Evolutionary conservation across 2,888 invertebrate genomes (phyloP).

Genomic region (Drosophila setosimentum): DNA sequence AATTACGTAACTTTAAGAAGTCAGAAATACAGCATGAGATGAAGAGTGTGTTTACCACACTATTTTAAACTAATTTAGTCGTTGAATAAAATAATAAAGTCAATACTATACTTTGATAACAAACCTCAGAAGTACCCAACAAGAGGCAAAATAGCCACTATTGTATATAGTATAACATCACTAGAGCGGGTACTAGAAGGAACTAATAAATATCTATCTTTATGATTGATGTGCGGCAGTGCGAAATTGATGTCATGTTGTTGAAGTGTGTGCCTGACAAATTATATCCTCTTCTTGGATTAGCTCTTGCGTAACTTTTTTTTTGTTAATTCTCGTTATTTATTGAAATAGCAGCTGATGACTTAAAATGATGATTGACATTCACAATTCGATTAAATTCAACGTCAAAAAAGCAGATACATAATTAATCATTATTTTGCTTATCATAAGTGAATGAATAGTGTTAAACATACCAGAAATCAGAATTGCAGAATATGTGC

Average conservation of each 20-base stretch:
- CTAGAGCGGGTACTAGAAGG: slow-evolving; percentile 4
- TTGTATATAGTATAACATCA: background rate
- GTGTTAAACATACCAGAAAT: background rate
- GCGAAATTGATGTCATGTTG: slow-evolving; percentile 30
- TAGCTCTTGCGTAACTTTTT: slow-evolving; percentile 27
- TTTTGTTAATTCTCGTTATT: slow-evolving; percentile 12
- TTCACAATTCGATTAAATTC: slow-evolving; percentile 16
- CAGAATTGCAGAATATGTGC: background rate
- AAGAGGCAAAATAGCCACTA: too few relatives aligned
- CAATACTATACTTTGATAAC: background rate
- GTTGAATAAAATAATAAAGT: background rate
- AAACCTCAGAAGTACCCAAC: background rate
- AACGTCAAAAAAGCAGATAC: background rate
- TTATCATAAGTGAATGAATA: background rate
- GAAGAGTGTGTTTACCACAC: background rate
- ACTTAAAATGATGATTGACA: slow-evolving; percentile 28
- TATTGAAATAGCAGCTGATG: slow-evolving; percentile 10
- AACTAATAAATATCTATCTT: slow-evolving; percentile 18
- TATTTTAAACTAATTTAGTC: background rate
- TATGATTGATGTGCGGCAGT: slow-evolving; percentile 26
- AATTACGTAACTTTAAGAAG: background rate
- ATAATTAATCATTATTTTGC: background rate
- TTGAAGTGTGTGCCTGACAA: background rate
- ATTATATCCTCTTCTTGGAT: slow-evolving; percentile 13
- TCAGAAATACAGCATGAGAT: background rate